Base-by-base conservation (phyloP, 2,888 invertebrate species). In the Caenorhabditis virilis region DNA sequence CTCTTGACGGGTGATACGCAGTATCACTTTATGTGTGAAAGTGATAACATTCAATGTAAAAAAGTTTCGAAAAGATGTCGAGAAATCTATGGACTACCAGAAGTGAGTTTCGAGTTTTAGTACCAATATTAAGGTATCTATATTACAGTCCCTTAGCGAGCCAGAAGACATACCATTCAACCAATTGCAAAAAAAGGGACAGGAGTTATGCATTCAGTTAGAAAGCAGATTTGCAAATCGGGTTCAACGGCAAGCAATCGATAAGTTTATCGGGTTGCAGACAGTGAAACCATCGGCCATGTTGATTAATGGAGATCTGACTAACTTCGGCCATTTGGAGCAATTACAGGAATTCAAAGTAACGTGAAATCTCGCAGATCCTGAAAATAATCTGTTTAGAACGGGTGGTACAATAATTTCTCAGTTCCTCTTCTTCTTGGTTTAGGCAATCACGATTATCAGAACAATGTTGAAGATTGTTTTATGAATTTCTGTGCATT, bases 361-460 rank as follows among this genome's bases (percentile, higher is more conserved):
- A 11, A n/a, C 2, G 11, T 27, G 16, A 30, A 36, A 27, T 16
- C 15, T 36, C 4, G n/a, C 4, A 5, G n/a, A n/a, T 4, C n/a
- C n/a, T n/a, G n/a, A n/a, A 25, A 1, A 47, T 6, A 11, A 23
- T 39, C 36, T 13, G 60, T 71, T 51, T 38, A 79, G 79, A 53
- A 61, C 30, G 72, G 71, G 16, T 80, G 80, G 80, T 65, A 76
- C 39, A 67, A 68, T 36, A 49, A 53, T 20, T 70, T 80, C 22
- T 75, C 78, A 0, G 67, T 81, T 42, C 78, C 74, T 1, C 62
- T 82, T 18, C 65, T 75, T 5, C 72, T 75, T 6, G 82, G 82
- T 9, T 60, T 82, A 18, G 82, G 82, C 7, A 82, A 82, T 47
- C 82, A 82, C 63, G 82, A 82, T 45, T 81, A 79, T 56, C 74